These are phyloP conservation scores for Torymus aiolomorphi DNA, from an alignment of 2,888 invertebrate species.

Conservation along the genomic window DNA sequence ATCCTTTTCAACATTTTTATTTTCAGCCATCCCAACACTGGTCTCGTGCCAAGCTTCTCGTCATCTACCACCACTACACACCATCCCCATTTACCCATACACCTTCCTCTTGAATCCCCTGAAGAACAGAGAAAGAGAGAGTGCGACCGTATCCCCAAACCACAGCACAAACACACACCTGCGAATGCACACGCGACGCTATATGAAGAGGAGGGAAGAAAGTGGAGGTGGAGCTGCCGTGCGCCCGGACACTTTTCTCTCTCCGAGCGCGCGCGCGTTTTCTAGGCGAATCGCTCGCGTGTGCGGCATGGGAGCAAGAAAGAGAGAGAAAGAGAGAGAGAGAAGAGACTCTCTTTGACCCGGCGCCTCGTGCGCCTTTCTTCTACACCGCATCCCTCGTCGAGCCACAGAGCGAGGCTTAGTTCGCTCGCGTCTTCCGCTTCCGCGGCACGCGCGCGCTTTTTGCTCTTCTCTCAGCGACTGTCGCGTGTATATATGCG, in stretches of 20 bases:
- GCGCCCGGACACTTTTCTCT: not conserved
- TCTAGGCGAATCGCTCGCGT: slow-evolving; percentile 24
- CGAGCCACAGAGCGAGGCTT: slow-evolving; percentile 49
- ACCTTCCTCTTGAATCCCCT: too few species aligned
- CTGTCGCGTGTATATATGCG: too few species aligned
- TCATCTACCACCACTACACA: too few species aligned
- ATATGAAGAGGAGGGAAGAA: slow-evolving; percentile 61
- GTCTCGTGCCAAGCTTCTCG: too few species aligned
- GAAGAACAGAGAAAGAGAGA: too few species aligned
- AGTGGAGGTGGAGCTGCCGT: slow-evolving; percentile 42
- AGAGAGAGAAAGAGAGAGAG: slow-evolving; percentile 59
- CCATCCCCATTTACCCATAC: too few species aligned
- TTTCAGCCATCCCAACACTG: too few species aligned
- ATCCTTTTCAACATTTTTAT: too few species aligned
- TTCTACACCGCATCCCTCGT: slow-evolving; percentile 62
- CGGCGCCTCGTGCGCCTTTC: slow-evolving; percentile 64
- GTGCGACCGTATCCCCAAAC: too few species aligned
- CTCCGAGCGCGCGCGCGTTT: slow-evolving; percentile 18
- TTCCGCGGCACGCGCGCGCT: slow-evolving; percentile 54
- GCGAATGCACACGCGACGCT: slow-evolving; percentile 35
- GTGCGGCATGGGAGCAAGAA: slow-evolving; percentile 30
- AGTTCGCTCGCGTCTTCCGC: slow-evolving; percentile 57
- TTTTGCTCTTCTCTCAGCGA: slow-evolving; percentile 1
- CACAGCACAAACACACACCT: not conserved
- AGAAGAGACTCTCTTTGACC: slow-evolving; percentile 67